phyloP scores from a whole-genome alignment of 1,140 invertebrate species.

The Proctacanthus coquilletti region DNA sequence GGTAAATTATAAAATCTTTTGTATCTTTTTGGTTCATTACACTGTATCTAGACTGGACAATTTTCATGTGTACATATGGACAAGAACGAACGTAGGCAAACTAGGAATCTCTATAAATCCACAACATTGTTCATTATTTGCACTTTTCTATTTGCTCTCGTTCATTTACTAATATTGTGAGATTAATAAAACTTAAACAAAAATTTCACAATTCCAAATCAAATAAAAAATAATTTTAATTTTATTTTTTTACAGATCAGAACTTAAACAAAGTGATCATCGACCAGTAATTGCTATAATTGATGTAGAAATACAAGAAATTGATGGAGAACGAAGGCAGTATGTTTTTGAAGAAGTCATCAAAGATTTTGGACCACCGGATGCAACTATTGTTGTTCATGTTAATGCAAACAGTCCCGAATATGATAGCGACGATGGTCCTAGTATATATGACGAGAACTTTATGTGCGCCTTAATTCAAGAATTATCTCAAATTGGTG shows the following conservation, averaged over 20 bases:
- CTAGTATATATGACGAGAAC: slow-evolving; percentile 34
- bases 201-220: too few relatives aligned
- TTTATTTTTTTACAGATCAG: slow-evolving; percentile 42
- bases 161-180: too few relatives aligned
- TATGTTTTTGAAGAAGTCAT: slow-evolving; percentile 73
- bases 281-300: slow-evolving; percentile 82
- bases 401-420: slow-evolving; percentile 24
- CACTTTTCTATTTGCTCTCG: too few relatives aligned
- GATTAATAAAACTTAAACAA: too few relatives aligned
- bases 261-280: slow-evolving; percentile 97
- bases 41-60: too few relatives aligned
- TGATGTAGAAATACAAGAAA: slow-evolving; percentile 70
- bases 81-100: too few relatives aligned
- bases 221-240: too few relatives aligned
- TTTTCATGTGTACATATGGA: too few relatives aligned
- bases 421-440: slow-evolving; percentile 30
- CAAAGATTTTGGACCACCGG: slow-evolving; percentile 76
- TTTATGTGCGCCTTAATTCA: slow-evolving; percentile 25
- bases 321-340: slow-evolving; percentile 56
- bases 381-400: slow-evolving; percentile 81
- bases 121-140: not conserved
- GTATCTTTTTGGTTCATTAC: too few relatives aligned
- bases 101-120: too few relatives aligned
- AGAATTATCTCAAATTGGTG: slow-evolving; percentile 32
- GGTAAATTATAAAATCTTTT: slow-evolving; percentile 7